Percentiles rank a stretch among this genome's conserved stretches.
Evolutionary conservation across 2,888 invertebrate species (phyloP).

Genomic region (Cheilosia scutellata): DNA sequence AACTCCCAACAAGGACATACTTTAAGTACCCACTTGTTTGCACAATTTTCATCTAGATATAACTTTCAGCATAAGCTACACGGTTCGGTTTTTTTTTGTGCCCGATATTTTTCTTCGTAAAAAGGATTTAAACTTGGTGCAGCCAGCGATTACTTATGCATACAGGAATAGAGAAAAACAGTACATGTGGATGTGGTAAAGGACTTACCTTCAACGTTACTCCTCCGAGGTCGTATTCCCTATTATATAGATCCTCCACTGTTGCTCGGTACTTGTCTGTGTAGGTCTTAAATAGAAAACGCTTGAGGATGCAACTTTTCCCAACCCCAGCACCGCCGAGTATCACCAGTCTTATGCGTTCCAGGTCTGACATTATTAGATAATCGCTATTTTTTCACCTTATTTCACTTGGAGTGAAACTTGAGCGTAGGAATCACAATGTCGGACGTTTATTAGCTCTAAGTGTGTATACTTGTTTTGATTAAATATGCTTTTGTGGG

Average conservation of each 20-base stretch:
- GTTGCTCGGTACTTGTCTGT: slow-evolving; percentile 93
- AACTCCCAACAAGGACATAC: slow-evolving; percentile 12
- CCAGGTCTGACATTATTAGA: slow-evolving; percentile 87
- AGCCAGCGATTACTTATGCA: slow-evolving; percentile 33
- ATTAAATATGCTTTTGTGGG: slow-evolving; percentile 13
- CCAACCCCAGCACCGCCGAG: slow-evolving; percentile 93
- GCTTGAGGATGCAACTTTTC: slow-evolving; percentile 92
- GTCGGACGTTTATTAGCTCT: slow-evolving; percentile 47
- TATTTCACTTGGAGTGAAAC: slow-evolving; percentile 28
- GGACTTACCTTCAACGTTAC: slow-evolving; percentile 88
- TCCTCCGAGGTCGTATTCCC: slow-evolving; percentile 92
- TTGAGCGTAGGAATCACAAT: slow-evolving; percentile 38
- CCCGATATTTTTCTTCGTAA: not conserved
- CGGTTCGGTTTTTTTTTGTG: slow-evolving; percentile 11
- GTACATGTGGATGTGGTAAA: slow-evolving; percentile 6
- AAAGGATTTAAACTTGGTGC: slow-evolving; percentile 44
- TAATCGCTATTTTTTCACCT: slow-evolving; percentile 32
- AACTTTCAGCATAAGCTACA: slow-evolving; percentile 21
- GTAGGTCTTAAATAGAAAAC: slow-evolving; percentile 92
- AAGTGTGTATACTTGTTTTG: slow-evolving; percentile 13
- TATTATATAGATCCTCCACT: slow-evolving; percentile 94
- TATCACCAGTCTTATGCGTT: slow-evolving; percentile 92
- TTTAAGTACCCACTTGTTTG: slow-evolving; percentile 51
- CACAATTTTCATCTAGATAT: slow-evolving; percentile 26
- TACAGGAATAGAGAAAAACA: not conserved